A percentile compares a stretch with the other conserved stretches of the same genome.
These are phyloP conservation scores for Atta cephalotes DNA, from an alignment of 1,140 invertebrate species.

Conservation along the genomic window DNA sequence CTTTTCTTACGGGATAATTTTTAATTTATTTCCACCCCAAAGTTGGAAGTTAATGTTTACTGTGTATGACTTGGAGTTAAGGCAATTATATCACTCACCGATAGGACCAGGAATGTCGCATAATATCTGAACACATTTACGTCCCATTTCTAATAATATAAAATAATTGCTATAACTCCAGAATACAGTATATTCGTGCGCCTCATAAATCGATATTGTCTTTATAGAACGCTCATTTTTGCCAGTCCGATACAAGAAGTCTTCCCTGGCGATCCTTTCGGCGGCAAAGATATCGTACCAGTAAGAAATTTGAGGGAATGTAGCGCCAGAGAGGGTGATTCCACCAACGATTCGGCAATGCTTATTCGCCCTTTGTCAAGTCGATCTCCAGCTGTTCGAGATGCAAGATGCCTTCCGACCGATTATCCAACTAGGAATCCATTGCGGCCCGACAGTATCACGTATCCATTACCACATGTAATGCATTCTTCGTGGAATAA, in stretches of 20 bases:
- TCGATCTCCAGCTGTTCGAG: slow-evolving; percentile 82
- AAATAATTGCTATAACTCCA: slow-evolving; percentile 23
- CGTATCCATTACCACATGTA: background rate
- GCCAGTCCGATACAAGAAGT: slow-evolving; percentile 88
- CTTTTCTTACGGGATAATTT: background rate
- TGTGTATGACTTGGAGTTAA: background rate
- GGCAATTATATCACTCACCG: background rate
- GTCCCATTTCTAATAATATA: background rate
- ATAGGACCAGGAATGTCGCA: background rate
- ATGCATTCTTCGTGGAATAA: background rate
- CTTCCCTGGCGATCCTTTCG: slow-evolving; percentile 88
- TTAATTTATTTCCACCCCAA: background rate
- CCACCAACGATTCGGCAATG: slow-evolving; percentile 85
- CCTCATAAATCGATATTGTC: background rate
- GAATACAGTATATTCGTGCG: background rate
- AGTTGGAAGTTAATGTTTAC: background rate
- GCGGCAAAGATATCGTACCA: slow-evolving; percentile 85
- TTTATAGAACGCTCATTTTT: slow-evolving; percentile 86
- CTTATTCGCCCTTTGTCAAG: slow-evolving; percentile 83
- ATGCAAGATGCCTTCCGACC: slow-evolving; percentile 17
- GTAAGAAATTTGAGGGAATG: slow-evolving; percentile 85
- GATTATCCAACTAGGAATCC: background rate
- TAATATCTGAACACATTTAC: background rate
- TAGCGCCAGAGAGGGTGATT: slow-evolving; percentile 86
- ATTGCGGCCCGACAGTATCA: slow-evolving; percentile 3